Evolutionary conservation across 2,797 vertebrate genomes (phyloP), one percentile per base, ranked within the genome.

Genomic region (Paguma larvata): DNA sequence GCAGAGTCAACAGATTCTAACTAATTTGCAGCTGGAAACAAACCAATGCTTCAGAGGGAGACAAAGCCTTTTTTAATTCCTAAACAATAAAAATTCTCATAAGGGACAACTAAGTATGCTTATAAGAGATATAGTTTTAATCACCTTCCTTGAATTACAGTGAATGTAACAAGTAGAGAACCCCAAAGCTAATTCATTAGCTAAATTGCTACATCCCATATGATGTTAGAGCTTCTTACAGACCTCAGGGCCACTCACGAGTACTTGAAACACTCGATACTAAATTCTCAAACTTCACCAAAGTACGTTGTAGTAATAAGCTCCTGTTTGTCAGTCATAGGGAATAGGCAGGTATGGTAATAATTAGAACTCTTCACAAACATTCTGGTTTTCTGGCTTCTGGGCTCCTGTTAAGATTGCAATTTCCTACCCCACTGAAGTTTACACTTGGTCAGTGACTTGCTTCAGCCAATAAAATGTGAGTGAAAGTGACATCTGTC

Each of bases 121-220:
- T 86, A 16, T 46, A 68, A 80, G 84, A 95, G 25, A 85, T 38
- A 73, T 23, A 34, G 59, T 67, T 79, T 96, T 88, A 72, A 90
- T 34, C 23, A 72, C 6, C 48, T 89, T 72, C 18, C 38, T 79
- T 82, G 51, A 89, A 46, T 95, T 89, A 56, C 7, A 83, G 23
- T 16, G 34, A 89, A 48, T 73, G 38, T 85, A 65, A 87, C 34
- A 93, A 63, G 48, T 70, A 15, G n/a, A 46, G 77, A 94, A 59
- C 19, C 68, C 67, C 41, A 56, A 68, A 91, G 41, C 21, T 65
- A 68, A 89, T n/a, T 94, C 23, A 38, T 80, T 72, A 46, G 56
- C 72, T 68, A 32, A 32, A 21, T 25, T 44, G 41, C 44, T 65
- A 16, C 67, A 30, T 85, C 15, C 16, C 23, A 13, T 8, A 16